Conservation (phyloP, 2,888 invertebrate species). For the Drosophila acutilabella region DNA sequence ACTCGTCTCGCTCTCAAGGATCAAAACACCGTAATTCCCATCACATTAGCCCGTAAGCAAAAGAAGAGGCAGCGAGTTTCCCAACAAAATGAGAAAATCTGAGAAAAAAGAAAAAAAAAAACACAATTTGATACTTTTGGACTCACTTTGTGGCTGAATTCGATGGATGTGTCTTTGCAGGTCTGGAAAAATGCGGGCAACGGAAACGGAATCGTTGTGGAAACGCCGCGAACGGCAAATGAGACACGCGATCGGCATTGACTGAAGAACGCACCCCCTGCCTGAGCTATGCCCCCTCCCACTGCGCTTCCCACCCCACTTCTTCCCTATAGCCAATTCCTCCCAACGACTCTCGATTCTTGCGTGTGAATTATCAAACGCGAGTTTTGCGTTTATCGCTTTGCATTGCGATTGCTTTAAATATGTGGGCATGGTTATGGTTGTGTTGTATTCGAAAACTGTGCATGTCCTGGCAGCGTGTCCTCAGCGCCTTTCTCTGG, state of each 20-base stretch:
- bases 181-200: conserved; percentile 73
- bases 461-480: conserved; percentile 38
- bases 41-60: conserved; percentile 13
- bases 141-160: conserved; percentile 61
- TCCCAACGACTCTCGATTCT: conserved; percentile 19
- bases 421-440: conserved; percentile 62
- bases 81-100: conserved; percentile 54
- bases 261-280: conserved; percentile 63
- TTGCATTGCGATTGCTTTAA: conserved; percentile 70
- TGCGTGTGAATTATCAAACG: conserved; percentile 73
- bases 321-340: conserved; percentile 18
- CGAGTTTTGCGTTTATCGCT: conserved; percentile 31
- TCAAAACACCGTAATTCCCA: conserved; percentile 62
- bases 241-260: conserved; percentile 73
- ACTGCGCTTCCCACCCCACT: too few relatives aligned
- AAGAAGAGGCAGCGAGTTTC: conserved; percentile 17
- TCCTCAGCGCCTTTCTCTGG: conserved; percentile 19
- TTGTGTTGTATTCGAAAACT: conserved; percentile 2
- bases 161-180: conserved; percentile 62
- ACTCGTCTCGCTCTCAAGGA: conserved; percentile 43
- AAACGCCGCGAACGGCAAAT: conserved; percentile 41
- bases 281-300: too few relatives aligned
- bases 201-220: conserved; percentile 22
- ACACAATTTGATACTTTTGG: conserved; percentile 79
- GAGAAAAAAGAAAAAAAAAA: conserved; percentile 57